A percentile compares a stretch with the other conserved stretches of the same genome.
Conservation (phyloP, 2,888 invertebrate genomes). For the Brenthis daphne region DNA sequence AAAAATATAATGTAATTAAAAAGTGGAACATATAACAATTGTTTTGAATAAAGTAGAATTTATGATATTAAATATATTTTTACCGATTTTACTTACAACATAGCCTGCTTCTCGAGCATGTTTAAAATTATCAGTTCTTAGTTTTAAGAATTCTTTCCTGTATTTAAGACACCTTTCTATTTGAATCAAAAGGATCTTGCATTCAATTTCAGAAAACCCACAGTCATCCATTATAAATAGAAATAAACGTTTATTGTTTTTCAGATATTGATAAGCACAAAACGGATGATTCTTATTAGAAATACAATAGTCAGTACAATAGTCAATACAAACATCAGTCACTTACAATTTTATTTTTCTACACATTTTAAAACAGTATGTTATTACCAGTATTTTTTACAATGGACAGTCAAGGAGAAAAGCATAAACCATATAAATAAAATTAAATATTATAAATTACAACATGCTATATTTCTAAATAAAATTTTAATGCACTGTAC, state of each 20-base stretch:
- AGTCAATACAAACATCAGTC: too few species aligned
- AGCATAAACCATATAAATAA: conserved; percentile 29
- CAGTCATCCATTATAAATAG: conserved; percentile 52
- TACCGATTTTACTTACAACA: conserved; percentile 81
- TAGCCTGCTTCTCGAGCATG: conserved; percentile 85
- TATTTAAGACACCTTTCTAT: conserved; percentile 81
- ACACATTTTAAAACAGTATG: background rate
- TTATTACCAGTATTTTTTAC: conserved; percentile 15
- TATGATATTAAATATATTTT: background rate
- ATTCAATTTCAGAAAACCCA: conserved; percentile 76
- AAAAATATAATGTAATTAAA: background rate
- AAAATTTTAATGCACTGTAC: conserved; percentile 22
- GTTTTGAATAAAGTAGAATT: background rate
- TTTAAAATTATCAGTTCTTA: conserved; percentile 85
- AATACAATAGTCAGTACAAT: too few species aligned
- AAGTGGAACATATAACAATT: background rate
- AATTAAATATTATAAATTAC: conserved; percentile 33
- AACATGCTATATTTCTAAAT: conserved; percentile 32
- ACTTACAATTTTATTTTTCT: background rate
- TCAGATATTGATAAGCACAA: background rate
- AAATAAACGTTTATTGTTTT: background rate
- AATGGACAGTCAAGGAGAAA: conserved; percentile 35
- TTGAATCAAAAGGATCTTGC: conserved; percentile 81
- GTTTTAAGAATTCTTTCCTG: conserved; percentile 86
- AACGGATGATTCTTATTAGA: too few species aligned